Conservation (phyloP, 2,113 vertebrate genomes). For the Dryoscopus gambensis region DNA sequence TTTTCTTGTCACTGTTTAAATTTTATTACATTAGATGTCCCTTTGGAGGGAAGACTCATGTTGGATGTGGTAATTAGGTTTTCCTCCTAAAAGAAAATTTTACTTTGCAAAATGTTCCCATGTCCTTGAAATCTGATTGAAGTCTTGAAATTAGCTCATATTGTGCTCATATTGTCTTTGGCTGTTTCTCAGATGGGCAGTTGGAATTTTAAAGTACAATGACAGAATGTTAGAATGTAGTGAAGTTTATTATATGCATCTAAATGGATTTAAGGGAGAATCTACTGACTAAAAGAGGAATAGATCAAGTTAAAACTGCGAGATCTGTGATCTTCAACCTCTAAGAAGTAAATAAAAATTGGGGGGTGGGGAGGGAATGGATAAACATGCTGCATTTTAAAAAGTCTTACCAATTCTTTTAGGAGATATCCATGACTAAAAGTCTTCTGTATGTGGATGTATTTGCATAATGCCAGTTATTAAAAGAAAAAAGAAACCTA, state of each 20-base stretch:
- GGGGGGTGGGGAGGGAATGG: fast-evolving
- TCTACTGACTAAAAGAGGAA: background rate
- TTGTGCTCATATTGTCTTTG: background rate
- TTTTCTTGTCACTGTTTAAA: background rate
- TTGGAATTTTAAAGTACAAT: background rate
- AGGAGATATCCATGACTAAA: background rate
- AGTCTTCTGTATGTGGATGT: background rate
- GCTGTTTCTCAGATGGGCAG: background rate
- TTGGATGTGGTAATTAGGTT: background rate
- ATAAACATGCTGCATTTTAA: background rate
- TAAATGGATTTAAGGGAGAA: background rate
- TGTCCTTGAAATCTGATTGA: background rate
- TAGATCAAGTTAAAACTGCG: background rate
- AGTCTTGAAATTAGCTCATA: background rate
- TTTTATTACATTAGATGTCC: background rate
- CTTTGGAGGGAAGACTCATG: background rate
- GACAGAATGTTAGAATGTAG: background rate
- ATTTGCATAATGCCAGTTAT: constrained; percentile 19
- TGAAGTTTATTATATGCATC: background rate
- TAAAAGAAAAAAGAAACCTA: background rate
- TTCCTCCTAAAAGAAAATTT: background rate
- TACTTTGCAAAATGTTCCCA: background rate
- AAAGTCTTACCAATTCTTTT: background rate
- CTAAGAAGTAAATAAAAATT: background rate
- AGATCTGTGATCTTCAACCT: background rate